Percentiles rank a stretch among this genome's conserved stretches.
phyloP scores from a whole-genome alignment of 2,797 vertebrate genomes.

The Erpetoichthys calabaricus region DNA sequence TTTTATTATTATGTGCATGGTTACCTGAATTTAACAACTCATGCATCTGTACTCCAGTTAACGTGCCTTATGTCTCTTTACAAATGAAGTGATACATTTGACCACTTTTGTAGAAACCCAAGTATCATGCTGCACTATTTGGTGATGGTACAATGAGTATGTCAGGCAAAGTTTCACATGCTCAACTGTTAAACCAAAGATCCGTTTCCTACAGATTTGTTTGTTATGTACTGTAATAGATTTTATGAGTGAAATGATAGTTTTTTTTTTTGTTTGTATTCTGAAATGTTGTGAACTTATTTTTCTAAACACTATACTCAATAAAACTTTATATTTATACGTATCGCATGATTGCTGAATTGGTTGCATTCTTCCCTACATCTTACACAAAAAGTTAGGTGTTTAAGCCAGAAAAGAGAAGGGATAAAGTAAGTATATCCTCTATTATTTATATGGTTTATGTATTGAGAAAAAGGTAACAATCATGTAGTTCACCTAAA shows the following conservation, averaged over 20 bases:
- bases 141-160: slow-evolving; percentile 46
- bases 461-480: too few relatives aligned
- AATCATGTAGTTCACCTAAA: too few relatives aligned
- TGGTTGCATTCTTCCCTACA: too few relatives aligned
- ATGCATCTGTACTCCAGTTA: slow-evolving; percentile 24
- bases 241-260: slow-evolving; percentile 82
- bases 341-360: slow-evolving; percentile 32
- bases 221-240: slow-evolving; percentile 63
- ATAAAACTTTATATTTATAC: slow-evolving; percentile 99
- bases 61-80: slow-evolving; percentile 61
- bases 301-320: slow-evolving; percentile 98
- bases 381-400: too few relatives aligned
- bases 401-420: too few relatives aligned
- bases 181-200: slow-evolving; percentile 83
- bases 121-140: slow-evolving; percentile 45
- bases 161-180: slow-evolving; percentile 56
- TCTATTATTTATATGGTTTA: too few relatives aligned
- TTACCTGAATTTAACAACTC: slow-evolving; percentile 4
- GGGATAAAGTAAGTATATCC: too few relatives aligned
- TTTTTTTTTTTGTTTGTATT: slow-evolving; percentile 79
- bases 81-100: slow-evolving; percentile 25
- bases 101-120: slow-evolving; percentile 26
- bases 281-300: slow-evolving; percentile 98
- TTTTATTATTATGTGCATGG: slow-evolving; percentile 28
- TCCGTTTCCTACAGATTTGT: slow-evolving; percentile 49